These are phyloP conservation scores for Ellobium chinense DNA, from an alignment of 2,888 invertebrate species.

Conservation along the genomic window DNA sequence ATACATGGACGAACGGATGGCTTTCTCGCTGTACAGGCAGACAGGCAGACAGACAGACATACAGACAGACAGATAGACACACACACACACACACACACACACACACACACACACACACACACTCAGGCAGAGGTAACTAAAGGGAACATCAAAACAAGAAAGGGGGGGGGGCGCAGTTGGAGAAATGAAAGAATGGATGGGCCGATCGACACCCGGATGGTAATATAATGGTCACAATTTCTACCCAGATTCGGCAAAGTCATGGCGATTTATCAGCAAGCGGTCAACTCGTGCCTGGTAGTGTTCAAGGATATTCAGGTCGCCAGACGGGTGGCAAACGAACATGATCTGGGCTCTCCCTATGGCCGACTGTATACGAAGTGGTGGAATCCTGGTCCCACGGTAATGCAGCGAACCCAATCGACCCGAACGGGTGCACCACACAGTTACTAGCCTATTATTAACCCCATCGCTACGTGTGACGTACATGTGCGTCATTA, in stretches of 20 bases:
- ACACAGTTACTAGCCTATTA: too few relatives aligned
- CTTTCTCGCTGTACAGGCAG: background rate
- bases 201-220: background rate
- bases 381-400: constrained; percentile 23
- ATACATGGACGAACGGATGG: too few relatives aligned
- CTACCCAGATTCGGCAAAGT: constrained; percentile 30
- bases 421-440: too few relatives aligned
- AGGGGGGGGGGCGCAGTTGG: too few relatives aligned
- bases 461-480: too few relatives aligned
- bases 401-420: too few relatives aligned
- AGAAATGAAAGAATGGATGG: background rate
- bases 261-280: constrained; percentile 31
- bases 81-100: background rate
- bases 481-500: too few relatives aligned
- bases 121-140: too few relatives aligned
- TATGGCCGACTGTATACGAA: constrained; percentile 22
- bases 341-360: constrained; percentile 1
- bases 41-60: background rate
- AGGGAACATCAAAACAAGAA: too few relatives aligned
- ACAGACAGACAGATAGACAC: background rate
- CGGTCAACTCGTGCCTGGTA: constrained; percentile 20
- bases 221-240: too few relatives aligned
- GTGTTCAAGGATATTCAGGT: constrained; percentile 3
- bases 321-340: background rate
- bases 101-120: too few relatives aligned